Percentiles rank a stretch among this genome's conserved stretches.
phyloP scores from a whole-genome alignment of 1,140 invertebrate genomes.

The Anadara kagoshimensis region DNA sequence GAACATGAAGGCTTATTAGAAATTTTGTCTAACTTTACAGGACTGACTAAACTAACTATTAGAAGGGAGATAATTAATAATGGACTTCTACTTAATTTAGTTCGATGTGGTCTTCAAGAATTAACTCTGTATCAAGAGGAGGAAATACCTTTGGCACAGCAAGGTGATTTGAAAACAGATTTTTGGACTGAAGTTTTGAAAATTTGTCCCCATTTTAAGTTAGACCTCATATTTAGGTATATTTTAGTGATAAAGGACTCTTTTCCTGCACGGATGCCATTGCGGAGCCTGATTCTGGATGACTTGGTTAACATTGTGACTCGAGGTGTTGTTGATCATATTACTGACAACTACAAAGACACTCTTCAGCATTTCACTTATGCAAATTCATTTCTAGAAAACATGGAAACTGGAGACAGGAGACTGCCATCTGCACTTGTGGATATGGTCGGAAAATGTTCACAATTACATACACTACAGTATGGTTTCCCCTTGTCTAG shows the following conservation, averaged over 20 bases:
- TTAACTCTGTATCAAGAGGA: slow-evolving; percentile 50
- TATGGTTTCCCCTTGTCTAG: slow-evolving; percentile 56
- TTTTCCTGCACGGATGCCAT: slow-evolving; percentile 47
- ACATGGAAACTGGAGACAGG: slow-evolving; percentile 49
- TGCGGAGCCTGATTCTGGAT: slow-evolving; percentile 44
- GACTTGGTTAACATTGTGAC: slow-evolving; percentile 56
- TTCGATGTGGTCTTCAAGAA: slow-evolving; percentile 42
- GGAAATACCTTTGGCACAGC: slow-evolving; percentile 40
- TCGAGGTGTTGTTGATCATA: slow-evolving; percentile 51
- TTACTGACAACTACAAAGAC: slow-evolving; percentile 38
- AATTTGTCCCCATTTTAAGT: slow-evolving; percentile 42
- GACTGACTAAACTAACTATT: slow-evolving; percentile 35
- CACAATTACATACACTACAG: slow-evolving; percentile 36
- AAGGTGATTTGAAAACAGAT: slow-evolving; percentile 38
- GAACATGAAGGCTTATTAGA: slow-evolving; percentile 43
- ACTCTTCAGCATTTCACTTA: slow-evolving; percentile 47
- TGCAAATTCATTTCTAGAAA: slow-evolving; percentile 52
- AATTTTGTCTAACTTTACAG: slow-evolving; percentile 43
- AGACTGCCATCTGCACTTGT: slow-evolving; percentile 45
- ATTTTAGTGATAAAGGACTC: slow-evolving; percentile 52
- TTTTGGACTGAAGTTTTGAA: slow-evolving; percentile 46
- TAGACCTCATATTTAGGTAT: slow-evolving; percentile 45
- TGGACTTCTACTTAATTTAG: slow-evolving; percentile 41
- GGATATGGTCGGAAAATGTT: slow-evolving; percentile 39
- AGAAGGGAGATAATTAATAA: slow-evolving; percentile 51